Conservation (phyloP, 1,140 invertebrate genomes). For the Homalodisca vitripennis region DNA sequence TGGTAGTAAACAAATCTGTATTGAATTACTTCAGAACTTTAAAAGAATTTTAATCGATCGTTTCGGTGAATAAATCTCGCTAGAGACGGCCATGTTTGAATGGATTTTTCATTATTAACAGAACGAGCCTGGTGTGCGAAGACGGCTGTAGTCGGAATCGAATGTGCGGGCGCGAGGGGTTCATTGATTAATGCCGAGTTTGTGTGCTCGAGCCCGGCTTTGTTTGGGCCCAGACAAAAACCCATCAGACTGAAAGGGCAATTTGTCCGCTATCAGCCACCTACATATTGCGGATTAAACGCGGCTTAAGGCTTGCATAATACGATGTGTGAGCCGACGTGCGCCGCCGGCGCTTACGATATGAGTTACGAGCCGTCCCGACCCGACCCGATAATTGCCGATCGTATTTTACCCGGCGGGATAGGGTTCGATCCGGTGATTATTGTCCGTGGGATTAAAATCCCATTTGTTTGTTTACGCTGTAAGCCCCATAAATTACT, state of each 20-base stretch:
- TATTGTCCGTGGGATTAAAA: neutral
- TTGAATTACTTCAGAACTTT: too few species aligned
- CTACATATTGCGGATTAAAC: too few species aligned
- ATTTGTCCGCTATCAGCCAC: too few species aligned
- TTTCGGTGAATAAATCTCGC: too few species aligned
- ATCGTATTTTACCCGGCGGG: neutral
- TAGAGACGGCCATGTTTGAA: too few species aligned
- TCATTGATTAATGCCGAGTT: slow-evolving; percentile 4
- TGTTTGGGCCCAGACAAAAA: neutral
- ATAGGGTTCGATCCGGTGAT: neutral
- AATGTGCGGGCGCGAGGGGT: neutral
- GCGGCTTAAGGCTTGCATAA: too few species aligned
- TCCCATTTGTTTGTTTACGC: neutral
- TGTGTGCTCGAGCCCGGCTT: neutral
- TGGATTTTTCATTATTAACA: too few species aligned
- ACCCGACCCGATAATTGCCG: neutral
- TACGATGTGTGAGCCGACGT: too few species aligned
- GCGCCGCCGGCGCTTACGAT: too few species aligned
- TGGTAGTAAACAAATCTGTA: too few species aligned
- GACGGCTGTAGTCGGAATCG: neutral
- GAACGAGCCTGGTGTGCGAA: too few species aligned
- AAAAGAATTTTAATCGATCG: too few species aligned
- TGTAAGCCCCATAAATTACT: neutral
- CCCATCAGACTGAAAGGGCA: neutral
- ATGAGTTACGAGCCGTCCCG: neutral